These are phyloP conservation scores for Tenebrosternarchus preto DNA, from an alignment of 2,113 vertebrate genomes.

Conservation along the genomic window DNA sequence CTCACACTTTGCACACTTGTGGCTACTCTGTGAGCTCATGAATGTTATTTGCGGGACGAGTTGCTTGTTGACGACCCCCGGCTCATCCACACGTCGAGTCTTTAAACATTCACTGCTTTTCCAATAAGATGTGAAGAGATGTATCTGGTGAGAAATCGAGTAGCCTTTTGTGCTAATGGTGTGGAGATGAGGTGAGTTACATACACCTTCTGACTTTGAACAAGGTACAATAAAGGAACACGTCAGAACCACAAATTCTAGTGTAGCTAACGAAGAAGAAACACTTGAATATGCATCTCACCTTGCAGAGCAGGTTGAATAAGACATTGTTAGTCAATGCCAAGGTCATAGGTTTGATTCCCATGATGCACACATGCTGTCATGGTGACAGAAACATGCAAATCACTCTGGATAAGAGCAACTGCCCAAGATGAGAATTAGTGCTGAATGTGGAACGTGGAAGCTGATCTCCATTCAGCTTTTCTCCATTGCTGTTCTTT, in stretches of 20 bases:
- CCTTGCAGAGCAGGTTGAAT: no score
- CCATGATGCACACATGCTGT: no score
- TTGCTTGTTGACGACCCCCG: background rate
- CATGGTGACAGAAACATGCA: no score
- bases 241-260: background rate
- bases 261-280: background rate
- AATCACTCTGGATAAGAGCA: no score
- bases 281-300: no score
- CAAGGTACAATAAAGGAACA: constrained; percentile 4
- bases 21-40: constrained; percentile 14
- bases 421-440: no score
- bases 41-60: background rate
- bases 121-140: background rate
- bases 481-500: background rate
- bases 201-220: constrained; percentile 1
- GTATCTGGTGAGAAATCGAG: constrained; percentile 5
- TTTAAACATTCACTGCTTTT: background rate
- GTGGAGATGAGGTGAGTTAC: background rate
- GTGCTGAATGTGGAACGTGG: background rate
- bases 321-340: no score
- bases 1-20: constrained; percentile 29
- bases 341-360: no score
- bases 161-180: background rate
- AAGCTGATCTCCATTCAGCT: background rate
- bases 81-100: background rate